A percentile compares a stretch with the other conserved stretches of the same genome.
Conservation (phyloP, 2,797 vertebrate genomes). For the Acanthornis magna region DNA sequence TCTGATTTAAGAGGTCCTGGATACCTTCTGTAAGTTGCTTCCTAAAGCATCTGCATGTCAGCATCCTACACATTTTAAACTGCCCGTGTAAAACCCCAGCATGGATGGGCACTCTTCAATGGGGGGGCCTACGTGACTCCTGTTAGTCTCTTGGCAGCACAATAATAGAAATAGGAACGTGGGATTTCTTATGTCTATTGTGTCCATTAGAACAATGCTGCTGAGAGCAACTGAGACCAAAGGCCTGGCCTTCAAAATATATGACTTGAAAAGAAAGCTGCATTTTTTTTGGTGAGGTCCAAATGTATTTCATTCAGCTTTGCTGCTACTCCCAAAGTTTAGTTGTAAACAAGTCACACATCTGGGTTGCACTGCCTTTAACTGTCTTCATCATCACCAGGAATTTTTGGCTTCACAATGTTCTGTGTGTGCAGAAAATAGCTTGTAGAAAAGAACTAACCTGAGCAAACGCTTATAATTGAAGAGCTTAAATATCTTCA, state of each 20-base stretch:
- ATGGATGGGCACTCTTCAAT: neutral
- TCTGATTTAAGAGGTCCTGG: neutral
- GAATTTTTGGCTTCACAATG: neutral
- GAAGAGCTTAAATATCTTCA: neutral
- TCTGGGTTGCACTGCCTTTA: slow-evolving; percentile 31
- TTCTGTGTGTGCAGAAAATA: neutral
- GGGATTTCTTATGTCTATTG: slow-evolving; percentile 44
- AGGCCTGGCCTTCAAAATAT: slow-evolving; percentile 37
- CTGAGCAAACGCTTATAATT: neutral
- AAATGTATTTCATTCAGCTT: slow-evolving; percentile 45
- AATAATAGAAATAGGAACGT: neutral
- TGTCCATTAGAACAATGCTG: slow-evolving; percentile 44
- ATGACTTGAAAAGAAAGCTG: slow-evolving; percentile 38
- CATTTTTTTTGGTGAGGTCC: slow-evolving; percentile 50
- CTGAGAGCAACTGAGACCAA: slow-evolving; percentile 39
- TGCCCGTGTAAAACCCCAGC: neutral
- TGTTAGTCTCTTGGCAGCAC: slow-evolving; percentile 39
- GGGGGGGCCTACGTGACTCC: neutral
- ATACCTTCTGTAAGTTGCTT: neutral
- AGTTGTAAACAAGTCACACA: slow-evolving; percentile 50
- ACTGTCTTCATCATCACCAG: neutral
- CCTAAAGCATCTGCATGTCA: neutral
- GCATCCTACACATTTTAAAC: neutral
- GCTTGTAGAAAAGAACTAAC: neutral
- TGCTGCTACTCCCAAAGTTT: neutral